Conservation (phyloP, 2,113 vertebrate genomes). For the Connochaetes taurinus region DNA sequence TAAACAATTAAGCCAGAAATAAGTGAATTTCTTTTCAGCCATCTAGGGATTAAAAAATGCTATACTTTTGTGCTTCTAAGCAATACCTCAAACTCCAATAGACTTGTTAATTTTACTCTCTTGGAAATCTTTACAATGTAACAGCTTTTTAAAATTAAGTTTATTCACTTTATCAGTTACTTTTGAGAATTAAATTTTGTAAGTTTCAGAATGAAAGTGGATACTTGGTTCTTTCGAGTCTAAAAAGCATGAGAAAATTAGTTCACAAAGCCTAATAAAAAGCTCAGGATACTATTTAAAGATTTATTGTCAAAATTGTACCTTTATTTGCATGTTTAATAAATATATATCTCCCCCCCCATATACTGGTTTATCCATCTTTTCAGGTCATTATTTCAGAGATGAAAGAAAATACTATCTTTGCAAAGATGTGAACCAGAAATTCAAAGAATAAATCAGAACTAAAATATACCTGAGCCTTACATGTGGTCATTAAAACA, state of each 20-base stretch:
- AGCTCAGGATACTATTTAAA: neutral
- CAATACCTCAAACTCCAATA: slow-evolving; percentile 14
- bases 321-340: neutral
- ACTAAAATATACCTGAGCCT: neutral
- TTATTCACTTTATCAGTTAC: neutral
- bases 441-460: neutral
- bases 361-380: neutral
- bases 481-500: neutral
- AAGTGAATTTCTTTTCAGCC: neutral
- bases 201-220: slow-evolving; percentile 19
- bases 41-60: neutral
- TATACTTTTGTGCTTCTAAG: slow-evolving; percentile 9
- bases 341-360: neutral
- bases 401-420: neutral
- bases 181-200: neutral
- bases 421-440: neutral
- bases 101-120: neutral
- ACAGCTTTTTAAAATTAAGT: neutral
- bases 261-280: neutral
- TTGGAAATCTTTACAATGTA: neutral
- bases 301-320: neutral
- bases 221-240: neutral
- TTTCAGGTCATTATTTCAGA: neutral
- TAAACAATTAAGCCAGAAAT: neutral
- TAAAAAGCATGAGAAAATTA: neutral